Evolutionary conservation across 2,888 invertebrate genomes (phyloP), one percentile per base, ranked within the genome.

Genomic region (Ommatoiulus sabulosus): DNA sequence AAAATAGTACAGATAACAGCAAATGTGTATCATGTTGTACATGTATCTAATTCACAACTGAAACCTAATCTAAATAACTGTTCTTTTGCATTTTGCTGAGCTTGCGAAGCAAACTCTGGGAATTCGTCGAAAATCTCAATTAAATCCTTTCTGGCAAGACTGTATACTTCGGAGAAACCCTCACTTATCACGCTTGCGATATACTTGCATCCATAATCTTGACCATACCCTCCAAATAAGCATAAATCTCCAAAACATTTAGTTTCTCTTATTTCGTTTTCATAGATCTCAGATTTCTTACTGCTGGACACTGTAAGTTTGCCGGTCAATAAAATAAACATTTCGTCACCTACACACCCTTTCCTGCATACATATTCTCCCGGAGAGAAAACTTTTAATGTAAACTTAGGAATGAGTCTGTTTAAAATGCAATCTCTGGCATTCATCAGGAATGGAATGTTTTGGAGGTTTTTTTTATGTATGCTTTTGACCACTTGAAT

Each of bases 131-230:
- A 43, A 84, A 20, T 20, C 10, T 84, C 84, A 43, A 10, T 43
- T 43, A 84, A 84, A 20, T 84, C 84, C 84, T 84, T 84, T 84
- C 43, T 84, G 20, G 84, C 5, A 43, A 84, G 84, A 20, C 84
- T 43, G 15, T 84, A 84, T 43, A 84, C 7, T 15, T 84, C 35
- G 20, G 84, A 84, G 20, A 43, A 84, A 10, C 84, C 84, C 20
- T 10, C 24, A 84, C 84, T 84, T 20, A 8, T 84, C 15, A 84
- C 84, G 15, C 84, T 84, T 10, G 84, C 84, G 8, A 84, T 20
- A 12, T 43, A 20, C 24, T 43, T 84, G 43, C 15, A 10, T 15
- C 84, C 84, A 15, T 84, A 43, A 43, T 84, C 8, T 43, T 84
- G 24, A 6, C 84, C 84, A 84, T 84, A 84, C 35, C 84, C 84